phyloP scores from a whole-genome alignment of 1,140 invertebrate genomes.

The Drosophila simulans region DNA sequence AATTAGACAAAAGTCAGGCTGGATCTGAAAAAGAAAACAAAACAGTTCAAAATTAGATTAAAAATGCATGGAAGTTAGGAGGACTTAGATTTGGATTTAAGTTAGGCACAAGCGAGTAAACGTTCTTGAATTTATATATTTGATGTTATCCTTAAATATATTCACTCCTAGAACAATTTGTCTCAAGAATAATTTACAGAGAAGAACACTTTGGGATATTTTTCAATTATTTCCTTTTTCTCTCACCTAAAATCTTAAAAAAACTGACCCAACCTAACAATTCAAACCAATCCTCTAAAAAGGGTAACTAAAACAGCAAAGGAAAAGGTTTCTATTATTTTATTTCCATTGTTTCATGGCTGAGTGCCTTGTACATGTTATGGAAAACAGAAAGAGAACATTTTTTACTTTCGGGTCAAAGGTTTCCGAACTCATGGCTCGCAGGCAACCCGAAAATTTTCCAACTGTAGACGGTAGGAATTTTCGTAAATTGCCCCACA shows the following conservation, averaged over 20 bases:
- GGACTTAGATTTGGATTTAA: not conserved
- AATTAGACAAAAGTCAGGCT: slow-evolving; percentile 55
- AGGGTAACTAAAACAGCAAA: slow-evolving; percentile 9
- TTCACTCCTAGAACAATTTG: too few relatives aligned
- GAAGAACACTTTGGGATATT: not conserved
- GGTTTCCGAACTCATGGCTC: slow-evolving; percentile 28
- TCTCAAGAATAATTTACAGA: not conserved
- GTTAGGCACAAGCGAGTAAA: not conserved
- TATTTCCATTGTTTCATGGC: slow-evolving; percentile 64
- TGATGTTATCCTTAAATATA: too few relatives aligned
- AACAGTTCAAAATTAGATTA: slow-evolving; percentile 30
- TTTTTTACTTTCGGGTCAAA: slow-evolving; percentile 42
- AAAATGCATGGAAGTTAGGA: not conserved
- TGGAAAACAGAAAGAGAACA: slow-evolving; percentile 35
- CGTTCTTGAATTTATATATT: too few relatives aligned
- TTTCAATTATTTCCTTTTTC: not conserved
- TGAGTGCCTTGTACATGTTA: slow-evolving; percentile 62
- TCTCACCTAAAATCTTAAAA: not conserved
- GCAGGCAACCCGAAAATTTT: slow-evolving; percentile 57
- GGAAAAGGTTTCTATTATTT: slow-evolving; percentile 41
- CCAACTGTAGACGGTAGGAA: slow-evolving; percentile 53
- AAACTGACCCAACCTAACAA: not conserved
- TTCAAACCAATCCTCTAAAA: not conserved
- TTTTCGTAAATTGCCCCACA: slow-evolving; percentile 79
- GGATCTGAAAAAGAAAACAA: slow-evolving; percentile 41